Evolutionary conservation across 2,797 vertebrate species (phyloP).

Genomic region (Hybognathus amarus): DNA sequence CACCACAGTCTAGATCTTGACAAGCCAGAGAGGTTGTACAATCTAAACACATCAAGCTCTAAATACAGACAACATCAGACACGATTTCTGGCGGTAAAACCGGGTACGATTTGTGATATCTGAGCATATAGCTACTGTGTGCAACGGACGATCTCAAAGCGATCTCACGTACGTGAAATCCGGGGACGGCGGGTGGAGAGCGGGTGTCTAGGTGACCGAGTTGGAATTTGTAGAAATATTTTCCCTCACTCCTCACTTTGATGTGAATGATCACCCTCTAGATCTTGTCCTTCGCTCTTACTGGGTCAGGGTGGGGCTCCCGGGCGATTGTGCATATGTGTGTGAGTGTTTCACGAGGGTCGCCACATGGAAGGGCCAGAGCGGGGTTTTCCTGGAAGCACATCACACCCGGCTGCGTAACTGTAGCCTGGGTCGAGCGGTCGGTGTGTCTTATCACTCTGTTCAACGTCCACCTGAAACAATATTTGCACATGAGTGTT

Average conservation of each 20-base stretch:
- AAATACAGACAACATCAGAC: constrained; percentile 23
- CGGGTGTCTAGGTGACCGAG: constrained; percentile 13
- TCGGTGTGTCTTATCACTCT: constrained; percentile 78
- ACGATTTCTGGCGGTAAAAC: not conserved
- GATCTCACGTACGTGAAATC: constrained; percentile 15
- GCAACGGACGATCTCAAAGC: not conserved
- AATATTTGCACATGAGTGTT: constrained; percentile 85
- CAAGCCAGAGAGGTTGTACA: constrained; percentile 34
- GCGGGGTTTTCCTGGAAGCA: constrained; percentile 81
- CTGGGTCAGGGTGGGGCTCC: constrained; percentile 41
- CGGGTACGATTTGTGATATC: not conserved
- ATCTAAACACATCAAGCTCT: constrained; percentile 32
- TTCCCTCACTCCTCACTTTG: constrained; percentile 31
- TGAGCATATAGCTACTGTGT: constrained; percentile 34
- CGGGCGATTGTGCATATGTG: constrained; percentile 28
- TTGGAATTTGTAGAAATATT: constrained; percentile 41
- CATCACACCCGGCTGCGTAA: constrained; percentile 77
- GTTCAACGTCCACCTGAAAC: constrained; percentile 83
- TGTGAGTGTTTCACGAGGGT: constrained; percentile 32
- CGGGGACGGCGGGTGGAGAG: not conserved
- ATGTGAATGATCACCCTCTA: constrained; percentile 46
- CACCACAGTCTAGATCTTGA: constrained; percentile 27
- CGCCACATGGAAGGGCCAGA: constrained; percentile 56
- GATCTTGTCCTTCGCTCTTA: constrained; percentile 37
- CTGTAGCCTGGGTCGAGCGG: constrained; percentile 59